Base-by-base conservation (phyloP, 53 echinoderm and acorn worm genomes). In the Holothuria leucospilota region DNA sequence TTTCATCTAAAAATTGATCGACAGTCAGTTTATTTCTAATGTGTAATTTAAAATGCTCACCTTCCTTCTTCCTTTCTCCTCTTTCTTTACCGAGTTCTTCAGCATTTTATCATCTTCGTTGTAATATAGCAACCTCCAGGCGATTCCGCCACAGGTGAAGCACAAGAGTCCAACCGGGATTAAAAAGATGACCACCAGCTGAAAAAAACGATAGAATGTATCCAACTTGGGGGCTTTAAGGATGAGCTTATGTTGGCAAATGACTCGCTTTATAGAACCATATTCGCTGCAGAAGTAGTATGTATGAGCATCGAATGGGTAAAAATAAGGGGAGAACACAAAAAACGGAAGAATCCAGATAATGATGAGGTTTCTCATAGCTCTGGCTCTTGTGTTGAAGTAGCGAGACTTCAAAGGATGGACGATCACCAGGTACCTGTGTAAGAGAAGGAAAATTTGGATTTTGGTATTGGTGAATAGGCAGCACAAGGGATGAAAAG, bases 321-420 rank as follows among this genome's bases (percentile, higher is more conserved):
- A 91, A 82, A 95, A 93, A 82, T 96, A 96, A 13, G 94, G 94
- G 20, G 88, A 66, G 29, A 94, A 82, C 52, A 96, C 63, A n/a
- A 95, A 29, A 58, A 95, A 88, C 7, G 93, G 93, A 49, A 91
- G 29, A 6, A 88, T 24, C 96, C 96, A 96, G 62, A 95, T 95
- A 51, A 91, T 72, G 64, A 72, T 84, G 27, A 96, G 85, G 74
- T 84, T 92, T 59, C 94, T 84, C 15, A 87, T 89, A 8, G 96
- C 96, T 28, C 96, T 85, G n/a, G 94, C 66, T 51, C 87, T 87
- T n/a, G 96, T 96, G 88, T 94, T 94, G 88, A 96, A 96, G 59
- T 93, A 91, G 20, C 94, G 89, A 2, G 96, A 93, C 67, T 82
- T 89, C 53, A 96, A 83, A 27, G 96, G 96, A 38, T 95, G 94